These are phyloP conservation scores for Litoditis marina DNA, from an alignment of 2,888 invertebrate species.

Conservation along the genomic window DNA sequence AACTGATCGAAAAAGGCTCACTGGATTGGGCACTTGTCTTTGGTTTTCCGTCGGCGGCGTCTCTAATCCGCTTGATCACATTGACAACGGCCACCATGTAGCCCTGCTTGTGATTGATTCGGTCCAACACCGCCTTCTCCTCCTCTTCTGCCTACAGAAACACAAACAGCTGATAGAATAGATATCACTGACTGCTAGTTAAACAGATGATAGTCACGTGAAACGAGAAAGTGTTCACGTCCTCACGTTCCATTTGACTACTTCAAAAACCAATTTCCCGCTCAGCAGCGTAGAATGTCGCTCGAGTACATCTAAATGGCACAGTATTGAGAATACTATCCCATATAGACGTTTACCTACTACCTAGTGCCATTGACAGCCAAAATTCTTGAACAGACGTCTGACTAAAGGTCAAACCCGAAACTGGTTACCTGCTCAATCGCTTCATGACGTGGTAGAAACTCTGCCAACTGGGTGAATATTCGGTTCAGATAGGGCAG, in stretches of 20 bases:
- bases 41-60: slow-evolving; percentile 11
- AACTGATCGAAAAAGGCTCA: not conserved
- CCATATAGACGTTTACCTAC: too few species aligned
- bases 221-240: not conserved
- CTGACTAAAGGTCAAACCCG: too few species aligned
- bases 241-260: too few species aligned
- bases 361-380: too few species aligned
- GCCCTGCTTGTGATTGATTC: slow-evolving; percentile 18
- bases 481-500: slow-evolving; percentile 1
- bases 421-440: slow-evolving; percentile 1
- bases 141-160: slow-evolving; percentile 35
- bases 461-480: not conserved
- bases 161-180: too few species aligned
- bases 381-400: too few species aligned
- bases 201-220: too few species aligned
- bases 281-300: too few species aligned
- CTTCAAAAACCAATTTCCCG: too few species aligned
- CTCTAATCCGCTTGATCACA: slow-evolving; percentile 25
- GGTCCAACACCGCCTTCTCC: slow-evolving; percentile 35
- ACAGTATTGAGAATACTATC: too few species aligned
- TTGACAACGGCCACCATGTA: slow-evolving; percentile 25
- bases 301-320: too few species aligned
- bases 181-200: not conserved
- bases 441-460: slow-evolving; percentile 1
- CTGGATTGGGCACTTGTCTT: not conserved